phyloP scores from a whole-genome alignment of 2,113 vertebrate species.

The Prunella himalayana region DNA sequence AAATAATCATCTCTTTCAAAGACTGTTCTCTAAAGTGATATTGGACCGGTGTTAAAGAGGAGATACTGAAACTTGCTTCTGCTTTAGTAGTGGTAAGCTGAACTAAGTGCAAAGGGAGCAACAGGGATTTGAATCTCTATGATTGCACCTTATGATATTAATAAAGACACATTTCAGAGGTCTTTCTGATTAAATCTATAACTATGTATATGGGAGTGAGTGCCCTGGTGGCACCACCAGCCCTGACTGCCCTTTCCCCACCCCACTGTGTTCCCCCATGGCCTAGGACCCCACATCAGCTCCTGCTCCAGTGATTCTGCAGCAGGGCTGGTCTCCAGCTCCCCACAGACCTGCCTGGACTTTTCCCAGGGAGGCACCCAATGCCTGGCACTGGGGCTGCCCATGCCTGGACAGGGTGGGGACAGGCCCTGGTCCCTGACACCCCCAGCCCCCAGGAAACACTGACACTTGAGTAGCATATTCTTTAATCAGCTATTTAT shows the following conservation, averaged over 20 bases:
- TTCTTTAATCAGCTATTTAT: neutral
- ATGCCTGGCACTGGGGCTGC: fast-evolving
- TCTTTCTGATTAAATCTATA: neutral
- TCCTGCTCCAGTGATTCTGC: neutral
- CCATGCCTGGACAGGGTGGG: neutral
- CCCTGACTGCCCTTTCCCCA: neutral
- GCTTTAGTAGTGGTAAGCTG: neutral
- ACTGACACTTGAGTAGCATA: neutral
- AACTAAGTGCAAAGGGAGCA: neutral
- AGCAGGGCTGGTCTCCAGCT: neutral
- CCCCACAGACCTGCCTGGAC: neutral
- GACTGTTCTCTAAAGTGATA: neutral
- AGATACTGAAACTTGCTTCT: neutral
- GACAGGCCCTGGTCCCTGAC: too few relatives aligned
- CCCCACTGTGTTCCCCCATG: fast-evolving
- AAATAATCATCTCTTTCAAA: neutral
- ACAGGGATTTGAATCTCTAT: neutral
- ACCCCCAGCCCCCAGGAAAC: neutral
- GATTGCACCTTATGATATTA: neutral
- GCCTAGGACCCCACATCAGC: neutral
- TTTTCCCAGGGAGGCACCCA: neutral
- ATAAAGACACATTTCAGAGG: neutral
- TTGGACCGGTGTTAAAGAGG: neutral
- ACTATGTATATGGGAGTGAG: neutral
- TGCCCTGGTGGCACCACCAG: neutral